phyloP scores from a whole-genome alignment of 2,797 vertebrate species.

The Tenualosa thibaudeaui region DNA sequence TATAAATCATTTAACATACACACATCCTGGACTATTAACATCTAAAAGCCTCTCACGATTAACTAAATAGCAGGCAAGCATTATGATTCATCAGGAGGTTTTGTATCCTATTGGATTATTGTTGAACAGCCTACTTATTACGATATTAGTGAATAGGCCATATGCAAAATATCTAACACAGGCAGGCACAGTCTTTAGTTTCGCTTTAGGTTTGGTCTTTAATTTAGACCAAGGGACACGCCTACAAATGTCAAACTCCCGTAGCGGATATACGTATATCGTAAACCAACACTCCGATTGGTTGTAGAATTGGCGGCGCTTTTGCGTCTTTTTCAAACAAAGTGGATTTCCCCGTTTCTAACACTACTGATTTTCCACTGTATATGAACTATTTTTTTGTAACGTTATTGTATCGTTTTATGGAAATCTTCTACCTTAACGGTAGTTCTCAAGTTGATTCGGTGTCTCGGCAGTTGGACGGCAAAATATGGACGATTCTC shows the following conservation, averaged over 20 bases:
- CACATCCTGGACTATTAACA: too few relatives aligned
- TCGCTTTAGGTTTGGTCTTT: too few relatives aligned
- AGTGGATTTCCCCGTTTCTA: neutral
- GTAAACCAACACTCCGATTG: neutral
- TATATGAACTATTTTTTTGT: neutral
- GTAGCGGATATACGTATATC: neutral
- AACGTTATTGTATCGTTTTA: too few relatives aligned
- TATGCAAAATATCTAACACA: too few relatives aligned
- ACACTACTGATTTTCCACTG: neutral
- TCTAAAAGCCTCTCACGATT: too few relatives aligned
- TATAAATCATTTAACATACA: too few relatives aligned
- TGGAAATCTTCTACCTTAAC: neutral
- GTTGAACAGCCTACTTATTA: too few relatives aligned
- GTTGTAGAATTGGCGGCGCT: neutral
- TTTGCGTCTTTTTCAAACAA: neutral
- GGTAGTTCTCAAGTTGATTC: neutral
- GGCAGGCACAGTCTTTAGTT: too few relatives aligned
- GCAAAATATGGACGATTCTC: neutral
- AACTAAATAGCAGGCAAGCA: too few relatives aligned
- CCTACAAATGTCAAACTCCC: neutral
- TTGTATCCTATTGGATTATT: too few relatives aligned
- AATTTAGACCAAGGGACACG: neutral
- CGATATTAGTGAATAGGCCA: too few relatives aligned
- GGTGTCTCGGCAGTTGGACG: neutral
- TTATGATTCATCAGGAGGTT: too few relatives aligned